phyloP scores from a whole-genome alignment of 2,888 invertebrate genomes.

The Darwinula stevensoni region DNA sequence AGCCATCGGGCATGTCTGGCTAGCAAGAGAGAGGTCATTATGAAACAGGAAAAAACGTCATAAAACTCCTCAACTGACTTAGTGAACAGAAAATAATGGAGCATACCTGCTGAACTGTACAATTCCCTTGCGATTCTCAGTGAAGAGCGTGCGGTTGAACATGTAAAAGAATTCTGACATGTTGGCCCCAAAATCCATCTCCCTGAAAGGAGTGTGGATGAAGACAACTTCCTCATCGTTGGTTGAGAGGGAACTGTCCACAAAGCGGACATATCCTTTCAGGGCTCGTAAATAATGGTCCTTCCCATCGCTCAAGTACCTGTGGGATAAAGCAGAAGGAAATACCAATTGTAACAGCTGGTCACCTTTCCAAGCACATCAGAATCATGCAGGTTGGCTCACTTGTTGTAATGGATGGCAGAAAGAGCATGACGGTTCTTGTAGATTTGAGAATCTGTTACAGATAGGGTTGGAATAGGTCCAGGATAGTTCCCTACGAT shows the following conservation, averaged over 20 bases:
- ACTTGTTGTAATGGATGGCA: slow-evolving; percentile 46
- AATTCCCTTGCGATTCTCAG: slow-evolving; percentile 61
- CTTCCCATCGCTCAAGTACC: slow-evolving; percentile 52
- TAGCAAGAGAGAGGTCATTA: too few relatives aligned
- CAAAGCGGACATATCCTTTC: slow-evolving; percentile 52
- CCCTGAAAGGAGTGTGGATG: slow-evolving; percentile 56
- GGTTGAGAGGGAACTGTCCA: slow-evolving; percentile 47
- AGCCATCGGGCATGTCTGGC: too few relatives aligned
- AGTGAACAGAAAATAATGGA: too few relatives aligned
- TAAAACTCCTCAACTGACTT: too few relatives aligned
- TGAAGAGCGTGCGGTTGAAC: slow-evolving; percentile 52
- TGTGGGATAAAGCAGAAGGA: slow-evolving; percentile 11
- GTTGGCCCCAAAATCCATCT: slow-evolving; percentile 43
- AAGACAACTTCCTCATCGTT: slow-evolving; percentile 51
- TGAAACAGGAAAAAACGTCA: too few relatives aligned
- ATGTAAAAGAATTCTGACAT: slow-evolving; percentile 68
- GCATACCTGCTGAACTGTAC: slow-evolving; percentile 45
- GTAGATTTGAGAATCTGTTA: slow-evolving; percentile 40
- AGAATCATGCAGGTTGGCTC: neutral
- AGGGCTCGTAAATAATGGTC: slow-evolving; percentile 59
- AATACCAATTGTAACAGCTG: neutral
- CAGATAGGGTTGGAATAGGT: slow-evolving; percentile 31
- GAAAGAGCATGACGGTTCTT: slow-evolving; percentile 51
- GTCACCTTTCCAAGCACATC: too few relatives aligned
- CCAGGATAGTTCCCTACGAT: slow-evolving; percentile 24